These are phyloP conservation scores for Enteromius anoplus DNA, from an alignment of 2,797 vertebrate genomes.

Conservation along the genomic window DNA sequence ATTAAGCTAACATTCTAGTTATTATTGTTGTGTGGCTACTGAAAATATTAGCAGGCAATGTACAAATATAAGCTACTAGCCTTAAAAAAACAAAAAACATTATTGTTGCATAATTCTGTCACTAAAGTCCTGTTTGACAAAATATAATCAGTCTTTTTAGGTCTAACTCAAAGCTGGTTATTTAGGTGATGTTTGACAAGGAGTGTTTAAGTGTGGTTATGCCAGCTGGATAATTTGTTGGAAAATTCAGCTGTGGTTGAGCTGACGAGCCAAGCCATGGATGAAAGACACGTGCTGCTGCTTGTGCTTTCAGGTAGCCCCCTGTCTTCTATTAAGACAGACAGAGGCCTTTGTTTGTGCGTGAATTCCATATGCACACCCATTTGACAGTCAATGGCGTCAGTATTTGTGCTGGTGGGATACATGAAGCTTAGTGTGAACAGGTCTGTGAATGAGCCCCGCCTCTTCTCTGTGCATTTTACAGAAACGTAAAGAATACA, in stretches of 20 bases:
- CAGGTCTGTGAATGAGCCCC: neutral
- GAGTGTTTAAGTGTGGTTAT: slow-evolving; percentile 10
- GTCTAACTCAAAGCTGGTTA: neutral
- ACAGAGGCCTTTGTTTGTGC: slow-evolving; percentile 24
- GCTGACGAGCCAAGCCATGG: neutral
- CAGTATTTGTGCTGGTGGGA: slow-evolving; percentile 7
- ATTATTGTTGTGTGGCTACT: neutral
- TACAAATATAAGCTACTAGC: neutral
- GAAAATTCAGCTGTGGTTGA: neutral
- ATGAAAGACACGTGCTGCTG: slow-evolving; percentile 20
- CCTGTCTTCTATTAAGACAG: slow-evolving; percentile 1
- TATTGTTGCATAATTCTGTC: neutral
- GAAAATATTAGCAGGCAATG: neutral
- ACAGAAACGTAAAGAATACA: neutral
- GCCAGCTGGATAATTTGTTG: slow-evolving; percentile 12
- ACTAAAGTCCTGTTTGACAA: neutral
- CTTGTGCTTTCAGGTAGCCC: slow-evolving; percentile 12
- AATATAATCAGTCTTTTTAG: neutral
- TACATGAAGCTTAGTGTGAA: neutral
- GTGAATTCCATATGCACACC: slow-evolving; percentile 5
- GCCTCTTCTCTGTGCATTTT: neutral
- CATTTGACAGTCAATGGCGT: neutral
- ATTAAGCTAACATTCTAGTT: too few species aligned
- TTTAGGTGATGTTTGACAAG: slow-evolving; percentile 32
- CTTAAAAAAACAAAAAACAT: too few species aligned